Conservation (phyloP, 92 coral and sea anemone genomes). For the Epizoanthus stellaris region DNA sequence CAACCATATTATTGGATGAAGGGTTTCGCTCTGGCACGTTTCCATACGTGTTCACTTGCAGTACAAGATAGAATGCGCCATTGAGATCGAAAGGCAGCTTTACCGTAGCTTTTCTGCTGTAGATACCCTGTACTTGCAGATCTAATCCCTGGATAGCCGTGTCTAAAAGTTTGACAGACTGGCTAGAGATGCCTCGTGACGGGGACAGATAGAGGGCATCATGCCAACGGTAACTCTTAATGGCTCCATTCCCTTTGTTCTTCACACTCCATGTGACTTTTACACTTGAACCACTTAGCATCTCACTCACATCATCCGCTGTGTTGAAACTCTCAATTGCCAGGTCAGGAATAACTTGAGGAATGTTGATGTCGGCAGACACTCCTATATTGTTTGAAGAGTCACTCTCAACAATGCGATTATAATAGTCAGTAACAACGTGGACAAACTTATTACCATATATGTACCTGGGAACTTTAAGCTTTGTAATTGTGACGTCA, state of each 20-base stretch:
- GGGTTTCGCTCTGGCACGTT: slow-evolving; percentile 48
- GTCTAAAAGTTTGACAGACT: slow-evolving; percentile 49
- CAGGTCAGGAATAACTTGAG: slow-evolving; percentile 65
- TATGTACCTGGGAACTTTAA: slow-evolving; percentile 61
- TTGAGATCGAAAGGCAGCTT: slow-evolving; percentile 46
- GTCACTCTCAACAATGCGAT: slow-evolving; percentile 53
- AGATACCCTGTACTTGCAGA: slow-evolving; percentile 46
- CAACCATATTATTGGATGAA: slow-evolving; percentile 50
- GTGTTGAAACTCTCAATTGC: slow-evolving; percentile 46
- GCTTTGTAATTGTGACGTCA: slow-evolving; percentile 19
- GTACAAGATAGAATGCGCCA: slow-evolving; percentile 57
- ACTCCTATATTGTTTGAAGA: slow-evolving; percentile 47
- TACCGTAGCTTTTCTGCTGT: slow-evolving; percentile 49
- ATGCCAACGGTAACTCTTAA: slow-evolving; percentile 51
- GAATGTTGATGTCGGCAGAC: slow-evolving; percentile 39
- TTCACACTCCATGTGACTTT: slow-evolving; percentile 65
- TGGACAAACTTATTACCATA: slow-evolving; percentile 55
- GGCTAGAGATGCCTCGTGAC: slow-evolving; percentile 22
- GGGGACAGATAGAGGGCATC: slow-evolving; percentile 63
- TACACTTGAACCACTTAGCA: slow-evolving; percentile 50
- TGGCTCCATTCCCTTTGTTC: slow-evolving; percentile 65
- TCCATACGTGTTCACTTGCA: slow-evolving; percentile 56
- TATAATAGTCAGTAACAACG: slow-evolving; percentile 55
- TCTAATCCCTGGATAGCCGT: slow-evolving; percentile 1
- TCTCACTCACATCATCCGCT: not conserved